A percentile compares a stretch with the other conserved stretches of the same genome.
These are phyloP conservation scores for Rynchops niger DNA, from an alignment of 2,113 vertebrate species.

Conservation along the genomic window DNA sequence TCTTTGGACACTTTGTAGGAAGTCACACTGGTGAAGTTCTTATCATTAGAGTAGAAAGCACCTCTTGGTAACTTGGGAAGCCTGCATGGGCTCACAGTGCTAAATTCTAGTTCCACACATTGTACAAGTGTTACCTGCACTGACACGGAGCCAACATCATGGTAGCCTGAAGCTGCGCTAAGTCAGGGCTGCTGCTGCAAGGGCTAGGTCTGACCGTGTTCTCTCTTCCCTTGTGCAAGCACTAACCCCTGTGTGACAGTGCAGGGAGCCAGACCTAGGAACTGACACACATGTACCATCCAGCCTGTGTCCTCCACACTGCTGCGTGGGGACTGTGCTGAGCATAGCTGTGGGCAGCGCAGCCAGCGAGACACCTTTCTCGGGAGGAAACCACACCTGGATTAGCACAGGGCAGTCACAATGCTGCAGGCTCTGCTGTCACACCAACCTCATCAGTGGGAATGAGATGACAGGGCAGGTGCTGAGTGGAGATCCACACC, in stretches of 20 bases:
- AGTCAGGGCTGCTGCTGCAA: background rate
- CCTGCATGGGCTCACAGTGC: background rate
- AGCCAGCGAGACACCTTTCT: background rate
- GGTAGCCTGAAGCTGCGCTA: background rate
- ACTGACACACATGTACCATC: background rate
- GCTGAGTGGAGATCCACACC: background rate
- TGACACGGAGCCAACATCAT: background rate
- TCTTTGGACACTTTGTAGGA: background rate
- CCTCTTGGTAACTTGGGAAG: background rate
- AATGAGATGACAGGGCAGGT: background rate
- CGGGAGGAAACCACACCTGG: background rate
- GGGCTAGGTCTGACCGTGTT: background rate
- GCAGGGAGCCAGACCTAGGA: background rate
- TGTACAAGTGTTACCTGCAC: background rate
- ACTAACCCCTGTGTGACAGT: background rate
- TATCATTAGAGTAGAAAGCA: background rate
- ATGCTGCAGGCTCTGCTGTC: background rate
- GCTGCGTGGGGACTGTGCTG: background rate
- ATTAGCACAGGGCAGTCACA: background rate
- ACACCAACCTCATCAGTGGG: background rate
- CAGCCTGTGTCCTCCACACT: background rate
- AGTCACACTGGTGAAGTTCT: background rate
- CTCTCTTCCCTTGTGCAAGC: background rate
- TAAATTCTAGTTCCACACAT: background rate
- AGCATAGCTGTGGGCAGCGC: background rate